phyloP scores from a whole-genome alignment of 2,113 vertebrate species.

The Megalops atlanticus region DNA sequence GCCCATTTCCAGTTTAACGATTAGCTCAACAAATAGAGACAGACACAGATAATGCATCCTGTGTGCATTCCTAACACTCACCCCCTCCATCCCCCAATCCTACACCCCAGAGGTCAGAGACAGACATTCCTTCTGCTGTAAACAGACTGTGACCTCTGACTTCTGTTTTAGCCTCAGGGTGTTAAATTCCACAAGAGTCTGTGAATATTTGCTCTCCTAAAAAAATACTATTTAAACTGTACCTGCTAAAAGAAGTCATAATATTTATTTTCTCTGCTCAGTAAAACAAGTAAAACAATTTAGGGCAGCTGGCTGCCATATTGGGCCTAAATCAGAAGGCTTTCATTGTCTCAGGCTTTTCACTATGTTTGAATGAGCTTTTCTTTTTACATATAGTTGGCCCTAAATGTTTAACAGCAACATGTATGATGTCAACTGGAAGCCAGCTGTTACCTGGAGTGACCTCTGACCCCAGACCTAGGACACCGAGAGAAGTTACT shows the following conservation, averaged over 20 bases:
- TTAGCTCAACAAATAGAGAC: no score
- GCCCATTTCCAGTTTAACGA: no score
- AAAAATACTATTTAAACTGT: background rate
- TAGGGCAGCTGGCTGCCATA: no score
- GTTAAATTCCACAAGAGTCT: background rate
- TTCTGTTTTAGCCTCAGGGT: background rate
- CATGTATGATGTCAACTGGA: background rate
- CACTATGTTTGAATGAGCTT: background rate
- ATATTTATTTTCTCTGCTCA: background rate
- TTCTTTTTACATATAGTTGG: background rate
- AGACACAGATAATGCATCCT: no score
- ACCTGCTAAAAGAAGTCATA: background rate
- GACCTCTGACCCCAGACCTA: background rate
- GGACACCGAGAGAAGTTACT: background rate
- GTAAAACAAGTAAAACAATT: no score
- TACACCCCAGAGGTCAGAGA: background rate
- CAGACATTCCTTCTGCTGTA: conserved; percentile 1
- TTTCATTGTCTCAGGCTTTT: no score
- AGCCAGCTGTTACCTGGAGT: conserved; percentile 4
- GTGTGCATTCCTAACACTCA: no score
- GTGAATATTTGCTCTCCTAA: background rate
- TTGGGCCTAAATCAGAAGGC: no score
- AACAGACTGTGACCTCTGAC: background rate
- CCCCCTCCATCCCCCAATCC: background rate
- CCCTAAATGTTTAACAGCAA: background rate